Base-by-base conservation (phyloP, 2,888 invertebrate species). In the Ormyrus nitidulus region DNA sequence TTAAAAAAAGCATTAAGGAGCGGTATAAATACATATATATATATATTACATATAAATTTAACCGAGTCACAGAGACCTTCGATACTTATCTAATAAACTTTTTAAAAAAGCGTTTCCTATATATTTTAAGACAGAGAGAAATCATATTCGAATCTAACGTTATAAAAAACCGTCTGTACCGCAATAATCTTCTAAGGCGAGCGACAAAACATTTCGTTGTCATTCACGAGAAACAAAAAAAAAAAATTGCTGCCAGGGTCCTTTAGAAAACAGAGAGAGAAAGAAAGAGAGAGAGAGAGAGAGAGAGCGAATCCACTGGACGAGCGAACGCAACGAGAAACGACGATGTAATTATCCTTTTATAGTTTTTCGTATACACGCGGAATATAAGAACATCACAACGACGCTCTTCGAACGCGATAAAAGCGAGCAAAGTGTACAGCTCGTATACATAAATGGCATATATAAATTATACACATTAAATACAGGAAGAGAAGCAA, bases 341-440 rank as follows among this genome's bases (percentile, higher is more conserved):
- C 56, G 51, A 70, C 64, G 72, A 77, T 56, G 70, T 34, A 34
- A 75, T 78, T 59, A 74, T 65, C 59, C 62, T 58, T 75, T 76
- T 81, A 53, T 72, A 75, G 69, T 58, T 69, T 75, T 72, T 79
- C 72, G 69, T 61, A 77, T 61, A 77, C 53, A 4, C 34, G 34
- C 34, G 34, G 34, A 34, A 34, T 4, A 4, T 4, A 4, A 34
- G 46, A 79, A 82, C 82, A 82, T 82, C 79, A 77, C 76, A 81
- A 84, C 81, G 83, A 84, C 76, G 77, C 77, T 81, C 77, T 34
- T 82, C 79, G 65, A 62, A 44, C 69, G 64, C 9, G 6, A 71
- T 34, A 34, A 49, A 34, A 1, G 53, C 19, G 19, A 34, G 34
- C 5, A 64, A 46, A 11, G n/a, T 53, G 61, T 62, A 62, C 19